Conservation (phyloP, 2,797 vertebrate species). For the Carduelis carduelis region DNA sequence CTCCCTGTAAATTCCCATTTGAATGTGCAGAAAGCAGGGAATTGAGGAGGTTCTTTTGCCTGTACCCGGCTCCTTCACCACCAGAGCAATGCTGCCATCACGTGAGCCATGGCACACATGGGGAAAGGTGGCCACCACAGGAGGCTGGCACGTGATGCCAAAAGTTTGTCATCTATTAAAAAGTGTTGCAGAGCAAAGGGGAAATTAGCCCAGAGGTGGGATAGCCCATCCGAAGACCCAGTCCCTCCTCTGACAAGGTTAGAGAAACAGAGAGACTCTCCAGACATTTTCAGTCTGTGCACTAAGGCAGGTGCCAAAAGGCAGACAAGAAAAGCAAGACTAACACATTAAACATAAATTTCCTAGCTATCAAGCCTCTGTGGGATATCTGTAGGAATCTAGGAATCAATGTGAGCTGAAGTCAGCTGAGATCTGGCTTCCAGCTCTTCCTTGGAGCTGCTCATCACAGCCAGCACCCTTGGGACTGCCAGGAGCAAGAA, state of each 20-base stretch:
- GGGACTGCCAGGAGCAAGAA: background rate
- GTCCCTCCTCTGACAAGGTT: background rate
- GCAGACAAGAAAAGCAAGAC: background rate
- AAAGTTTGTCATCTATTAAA: background rate
- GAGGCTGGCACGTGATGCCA: fast-evolving
- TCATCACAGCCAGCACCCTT: background rate
- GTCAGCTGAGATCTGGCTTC: background rate
- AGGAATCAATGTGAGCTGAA: background rate
- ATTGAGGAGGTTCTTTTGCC: background rate
- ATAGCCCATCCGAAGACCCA: background rate
- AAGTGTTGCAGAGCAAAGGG: background rate
- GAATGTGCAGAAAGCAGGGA: background rate
- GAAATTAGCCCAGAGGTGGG: background rate
- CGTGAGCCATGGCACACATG: fast-evolving
- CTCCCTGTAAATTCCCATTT: background rate
- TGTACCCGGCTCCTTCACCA: background rate
- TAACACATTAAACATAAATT: background rate
- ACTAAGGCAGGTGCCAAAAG: background rate
- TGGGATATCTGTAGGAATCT: background rate
- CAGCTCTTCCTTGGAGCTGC: background rate
- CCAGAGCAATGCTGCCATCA: background rate
- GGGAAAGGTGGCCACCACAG: background rate
- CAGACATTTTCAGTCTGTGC: background rate
- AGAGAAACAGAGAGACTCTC: background rate
- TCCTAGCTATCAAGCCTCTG: background rate